These are phyloP conservation scores for Drosophila punjabiensis DNA, from an alignment of 1,140 invertebrate genomes.

Conservation along the genomic window DNA sequence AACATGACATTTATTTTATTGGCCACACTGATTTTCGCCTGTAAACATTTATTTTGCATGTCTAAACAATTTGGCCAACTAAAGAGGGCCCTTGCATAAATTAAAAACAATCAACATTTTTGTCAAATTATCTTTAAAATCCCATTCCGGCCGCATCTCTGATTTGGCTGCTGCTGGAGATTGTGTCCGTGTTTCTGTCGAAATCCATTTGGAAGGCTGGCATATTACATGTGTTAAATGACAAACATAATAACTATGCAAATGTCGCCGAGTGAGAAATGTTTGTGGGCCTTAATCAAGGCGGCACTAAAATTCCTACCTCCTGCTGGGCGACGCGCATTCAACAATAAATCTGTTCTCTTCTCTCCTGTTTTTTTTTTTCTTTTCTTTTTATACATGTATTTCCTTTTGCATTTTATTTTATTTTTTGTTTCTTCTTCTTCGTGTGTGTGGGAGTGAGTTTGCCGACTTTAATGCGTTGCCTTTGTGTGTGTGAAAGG, in stretches of 20 bases:
- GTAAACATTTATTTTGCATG: slow-evolving; percentile 36
- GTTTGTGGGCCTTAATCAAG: slow-evolving; percentile 66
- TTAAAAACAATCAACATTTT: slow-evolving; percentile 27
- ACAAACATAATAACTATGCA: slow-evolving; percentile 73
- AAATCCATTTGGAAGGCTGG: slow-evolving; percentile 10
- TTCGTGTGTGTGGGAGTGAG: slow-evolving; percentile 13
- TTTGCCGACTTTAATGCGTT: slow-evolving; percentile 62
- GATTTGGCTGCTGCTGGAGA: background rate
- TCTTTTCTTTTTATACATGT: background rate
- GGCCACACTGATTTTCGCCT: slow-evolving; percentile 23
- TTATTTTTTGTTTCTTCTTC: background rate
- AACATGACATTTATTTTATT: slow-evolving; percentile 16
- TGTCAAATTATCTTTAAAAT: slow-evolving; percentile 17
- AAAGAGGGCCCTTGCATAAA: slow-evolving; percentile 23
- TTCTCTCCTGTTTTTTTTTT: slow-evolving; percentile 7
- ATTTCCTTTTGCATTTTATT: slow-evolving; percentile 12
- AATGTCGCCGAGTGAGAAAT: slow-evolving; percentile 31
- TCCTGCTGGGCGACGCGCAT: slow-evolving; percentile 12
- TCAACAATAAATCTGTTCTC: slow-evolving; percentile 68
- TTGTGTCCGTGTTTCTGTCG: background rate
- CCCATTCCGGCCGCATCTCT: background rate
- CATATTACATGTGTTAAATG: slow-evolving; percentile 69
- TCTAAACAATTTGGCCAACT: slow-evolving; percentile 25
- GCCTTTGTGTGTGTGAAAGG: slow-evolving; percentile 41
- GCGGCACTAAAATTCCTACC: slow-evolving; percentile 59